phyloP scores from a whole-genome alignment of 1,140 invertebrate species.

The Leguminivora glycinivorella region DNA sequence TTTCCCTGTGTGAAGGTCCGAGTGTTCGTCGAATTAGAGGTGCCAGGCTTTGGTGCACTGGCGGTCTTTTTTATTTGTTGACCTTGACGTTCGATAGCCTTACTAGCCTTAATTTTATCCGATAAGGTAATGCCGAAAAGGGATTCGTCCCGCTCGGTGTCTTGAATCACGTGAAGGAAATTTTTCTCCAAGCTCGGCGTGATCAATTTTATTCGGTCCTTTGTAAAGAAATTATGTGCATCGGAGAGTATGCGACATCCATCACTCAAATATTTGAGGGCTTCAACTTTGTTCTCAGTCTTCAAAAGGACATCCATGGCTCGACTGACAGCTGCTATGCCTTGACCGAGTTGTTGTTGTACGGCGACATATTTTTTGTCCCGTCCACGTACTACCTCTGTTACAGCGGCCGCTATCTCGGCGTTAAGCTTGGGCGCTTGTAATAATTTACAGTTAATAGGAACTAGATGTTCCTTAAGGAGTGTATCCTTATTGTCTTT shows the following conservation, averaged over 20 bases:
- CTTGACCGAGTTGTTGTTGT: slow-evolving; percentile 25
- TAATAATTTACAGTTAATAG: slow-evolving; percentile 12
- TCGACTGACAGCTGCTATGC: slow-evolving; percentile 21
- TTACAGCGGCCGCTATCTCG: slow-evolving; percentile 10
- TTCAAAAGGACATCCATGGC: slow-evolving; percentile 25
- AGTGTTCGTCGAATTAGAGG: slow-evolving; percentile 9
- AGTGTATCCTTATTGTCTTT: slow-evolving; percentile 15
- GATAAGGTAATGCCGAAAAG: slow-evolving; percentile 25
- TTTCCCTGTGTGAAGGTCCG: slow-evolving; percentile 24
- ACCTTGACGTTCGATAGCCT: slow-evolving; percentile 28
- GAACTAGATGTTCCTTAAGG: slow-evolving; percentile 14
- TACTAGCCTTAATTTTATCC: slow-evolving; percentile 26
- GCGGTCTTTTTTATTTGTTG: slow-evolving; percentile 25
- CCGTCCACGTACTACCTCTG: slow-evolving; percentile 10
- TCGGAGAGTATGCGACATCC: too few species aligned
- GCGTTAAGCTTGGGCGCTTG: slow-evolving; percentile 16
- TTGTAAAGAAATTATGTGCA: neutral
- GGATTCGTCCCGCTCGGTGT: slow-evolving; percentile 17
- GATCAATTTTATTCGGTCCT: slow-evolving; percentile 14
- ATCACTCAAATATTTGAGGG: slow-evolving; percentile 2
- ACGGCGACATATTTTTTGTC: slow-evolving; percentile 19
- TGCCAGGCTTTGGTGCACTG: neutral
- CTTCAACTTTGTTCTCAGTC: slow-evolving; percentile 17
- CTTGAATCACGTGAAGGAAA: slow-evolving; percentile 23
- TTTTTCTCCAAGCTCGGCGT: slow-evolving; percentile 21